Conservation (phyloP, 2,888 invertebrate genomes). For the Nomada lathburiana region DNA sequence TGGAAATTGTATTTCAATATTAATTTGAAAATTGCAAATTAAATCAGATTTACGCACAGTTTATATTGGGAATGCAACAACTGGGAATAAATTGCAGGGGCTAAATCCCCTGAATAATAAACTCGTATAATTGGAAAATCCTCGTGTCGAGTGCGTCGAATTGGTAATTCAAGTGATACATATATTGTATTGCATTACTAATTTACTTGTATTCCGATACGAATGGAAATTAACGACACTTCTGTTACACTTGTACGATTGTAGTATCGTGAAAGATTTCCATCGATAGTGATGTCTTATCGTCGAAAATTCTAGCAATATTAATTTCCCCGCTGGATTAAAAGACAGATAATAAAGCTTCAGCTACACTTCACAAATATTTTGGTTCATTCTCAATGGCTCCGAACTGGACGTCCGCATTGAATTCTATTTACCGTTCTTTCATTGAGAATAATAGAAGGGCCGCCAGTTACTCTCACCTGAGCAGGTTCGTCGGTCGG, state of each 20-base stretch:
- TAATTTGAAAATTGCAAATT: neutral
- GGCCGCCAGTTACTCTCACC: neutral
- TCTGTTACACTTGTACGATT: too few relatives aligned
- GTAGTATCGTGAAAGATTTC: too few relatives aligned
- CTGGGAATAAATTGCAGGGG: neutral
- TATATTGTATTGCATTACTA: neutral
- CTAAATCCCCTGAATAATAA: neutral
- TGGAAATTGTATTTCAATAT: neutral
- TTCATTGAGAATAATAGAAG: constrained; percentile 17
- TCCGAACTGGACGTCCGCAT: neutral
- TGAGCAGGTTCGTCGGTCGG: constrained; percentile 10
- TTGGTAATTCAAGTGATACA: neutral
- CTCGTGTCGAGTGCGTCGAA: neutral
- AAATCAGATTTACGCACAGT: too few relatives aligned
- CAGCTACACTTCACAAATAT: neutral
- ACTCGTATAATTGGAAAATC: neutral
- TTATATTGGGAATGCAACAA: too few relatives aligned
- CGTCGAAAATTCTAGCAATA: too few relatives aligned
- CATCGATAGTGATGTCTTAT: too few relatives aligned
- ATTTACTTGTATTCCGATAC: too few relatives aligned
- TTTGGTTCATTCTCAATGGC: neutral
- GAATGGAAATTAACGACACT: neutral
- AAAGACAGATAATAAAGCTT: too few relatives aligned
- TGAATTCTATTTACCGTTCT: constrained; percentile 18
- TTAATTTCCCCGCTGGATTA: too few relatives aligned